Evolutionary conservation across 2,797 vertebrate genomes (phyloP).

Genomic region (Sebastes hubbsi): DNA sequence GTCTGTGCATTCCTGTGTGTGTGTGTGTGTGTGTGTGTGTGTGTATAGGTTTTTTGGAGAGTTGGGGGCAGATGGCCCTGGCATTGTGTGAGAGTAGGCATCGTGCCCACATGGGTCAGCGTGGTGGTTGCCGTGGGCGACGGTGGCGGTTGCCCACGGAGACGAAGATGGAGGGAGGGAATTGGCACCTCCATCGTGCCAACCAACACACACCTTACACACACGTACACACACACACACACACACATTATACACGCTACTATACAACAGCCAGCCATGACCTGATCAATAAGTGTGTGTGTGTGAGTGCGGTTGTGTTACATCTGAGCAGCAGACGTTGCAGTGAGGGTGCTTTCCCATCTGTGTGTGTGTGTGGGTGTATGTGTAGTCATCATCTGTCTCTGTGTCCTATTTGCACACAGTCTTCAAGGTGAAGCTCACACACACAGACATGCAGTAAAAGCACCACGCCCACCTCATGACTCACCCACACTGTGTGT

Average conservation of each 20-base stretch:
- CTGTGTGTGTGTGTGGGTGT: constrained; percentile 15
- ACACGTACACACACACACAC: constrained; percentile 10
- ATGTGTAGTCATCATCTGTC: constrained; percentile 43
- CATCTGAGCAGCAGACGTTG: constrained; percentile 19
- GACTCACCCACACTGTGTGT: constrained; percentile 26
- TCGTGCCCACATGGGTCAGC: constrained; percentile 44
- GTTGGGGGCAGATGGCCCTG: constrained; percentile 47
- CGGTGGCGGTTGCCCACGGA: constrained; percentile 71
- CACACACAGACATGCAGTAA: constrained; percentile 14
- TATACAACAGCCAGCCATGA: constrained; percentile 12
- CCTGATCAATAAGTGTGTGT: constrained; percentile 20
- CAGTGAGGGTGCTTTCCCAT: constrained; percentile 32
- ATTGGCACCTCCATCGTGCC: constrained; percentile 28
- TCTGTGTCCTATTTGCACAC: constrained; percentile 41
- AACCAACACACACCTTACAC: constrained; percentile 7
- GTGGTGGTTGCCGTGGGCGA: constrained; percentile 64
- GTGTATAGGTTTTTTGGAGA: not conserved
- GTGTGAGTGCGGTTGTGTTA: constrained; percentile 21
- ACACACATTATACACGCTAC: not conserved
- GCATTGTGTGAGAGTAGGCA: constrained; percentile 57
- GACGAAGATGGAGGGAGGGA: constrained; percentile 52
- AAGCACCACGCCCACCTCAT: constrained; percentile 30
- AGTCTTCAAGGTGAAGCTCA: constrained; percentile 40
- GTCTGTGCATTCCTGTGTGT: constrained; percentile 45
- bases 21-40: constrained; percentile 9